These are phyloP conservation scores for Hecatera dysodea DNA, from an alignment of 2,888 invertebrate species.

Conservation along the genomic window DNA sequence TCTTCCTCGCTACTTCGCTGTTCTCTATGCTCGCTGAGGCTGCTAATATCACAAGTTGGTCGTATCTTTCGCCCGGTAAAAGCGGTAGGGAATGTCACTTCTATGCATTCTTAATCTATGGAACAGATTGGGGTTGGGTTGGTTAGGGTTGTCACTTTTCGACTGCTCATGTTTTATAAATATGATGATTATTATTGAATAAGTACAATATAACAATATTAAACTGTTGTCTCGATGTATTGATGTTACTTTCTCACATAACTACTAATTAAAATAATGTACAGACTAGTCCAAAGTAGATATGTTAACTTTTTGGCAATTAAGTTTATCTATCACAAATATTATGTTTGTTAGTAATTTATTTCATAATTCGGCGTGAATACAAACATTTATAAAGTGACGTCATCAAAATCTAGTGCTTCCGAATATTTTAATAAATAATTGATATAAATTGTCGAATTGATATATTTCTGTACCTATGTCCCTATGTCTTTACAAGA, in stretches of 20 bases:
- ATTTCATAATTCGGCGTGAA: slow-evolving; percentile 28
- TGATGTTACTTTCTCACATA: slow-evolving; percentile 30
- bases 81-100: background rate
- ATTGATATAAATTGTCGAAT: slow-evolving; percentile 28
- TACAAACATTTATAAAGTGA: slow-evolving; percentile 47
- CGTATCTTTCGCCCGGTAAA: background rate
- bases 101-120: slow-evolving; percentile 16
- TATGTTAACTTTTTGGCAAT: slow-evolving; percentile 13
- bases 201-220: slow-evolving; percentile 11
- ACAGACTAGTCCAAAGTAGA: slow-evolving; percentile 25
- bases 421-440: slow-evolving; percentile 57
- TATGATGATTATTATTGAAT: slow-evolving; percentile 38
- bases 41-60: background rate
- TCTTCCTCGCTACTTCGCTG: background rate
- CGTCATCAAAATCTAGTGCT: slow-evolving; percentile 67
- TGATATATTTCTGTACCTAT: slow-evolving; percentile 19
- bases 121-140: slow-evolving; percentile 17
- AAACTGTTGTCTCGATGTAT: slow-evolving; percentile 26
- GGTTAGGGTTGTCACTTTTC: slow-evolving; percentile 32
- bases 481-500: slow-evolving; percentile 23
- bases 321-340: slow-evolving; percentile 17
- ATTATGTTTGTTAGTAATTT: slow-evolving; percentile 1
- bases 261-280: slow-evolving; percentile 10
- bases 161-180: slow-evolving; percentile 49
- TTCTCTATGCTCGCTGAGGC: background rate